A percentile compares a stretch with the other conserved stretches of the same genome.
Evolutionary conservation across 2,797 vertebrate species (phyloP).

Genomic region (Gadopsis bispinosus): DNA sequence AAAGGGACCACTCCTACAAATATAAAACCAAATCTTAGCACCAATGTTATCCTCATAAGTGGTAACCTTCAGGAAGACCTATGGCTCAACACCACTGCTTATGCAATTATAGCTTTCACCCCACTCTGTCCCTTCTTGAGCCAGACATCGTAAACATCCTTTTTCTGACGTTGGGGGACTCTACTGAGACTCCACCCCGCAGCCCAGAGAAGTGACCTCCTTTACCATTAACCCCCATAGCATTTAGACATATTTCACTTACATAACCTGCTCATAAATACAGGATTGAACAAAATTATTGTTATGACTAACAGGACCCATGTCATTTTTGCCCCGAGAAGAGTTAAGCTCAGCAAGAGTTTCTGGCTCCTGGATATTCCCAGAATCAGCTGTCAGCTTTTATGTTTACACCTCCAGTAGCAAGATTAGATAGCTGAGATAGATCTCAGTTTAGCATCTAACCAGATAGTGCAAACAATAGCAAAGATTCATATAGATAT

Average conservation of each 20-base stretch:
- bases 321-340: background rate
- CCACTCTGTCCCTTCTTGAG: slow-evolving; percentile 42
- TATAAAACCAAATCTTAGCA: slow-evolving; percentile 20
- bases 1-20: slow-evolving; percentile 51
- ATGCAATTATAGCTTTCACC: slow-evolving; percentile 33
- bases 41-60: slow-evolving; percentile 18
- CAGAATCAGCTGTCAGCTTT: slow-evolving; percentile 20
- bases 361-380: background rate
- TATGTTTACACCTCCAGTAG: slow-evolving; percentile 9
- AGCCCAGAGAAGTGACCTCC: slow-evolving; percentile 22
- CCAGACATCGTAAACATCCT: slow-evolving; percentile 59
- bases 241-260: slow-evolving; percentile 30
- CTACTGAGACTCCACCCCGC: slow-evolving; percentile 32
- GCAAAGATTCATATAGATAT: background rate
- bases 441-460: background rate
- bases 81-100: slow-evolving; percentile 18
- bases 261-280: slow-evolving; percentile 47
- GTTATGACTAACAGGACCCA: background rate
- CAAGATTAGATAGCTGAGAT: background rate
- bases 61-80: slow-evolving; percentile 18
- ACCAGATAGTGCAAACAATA: background rate
- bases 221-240: slow-evolving; percentile 21
- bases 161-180: slow-evolving; percentile 17
- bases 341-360: background rate
- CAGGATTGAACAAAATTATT: slow-evolving; percentile 15